These are phyloP conservation scores for Apodemus speciosus DNA, from an alignment of 2,113 vertebrate genomes.

Conservation along the genomic window DNA sequence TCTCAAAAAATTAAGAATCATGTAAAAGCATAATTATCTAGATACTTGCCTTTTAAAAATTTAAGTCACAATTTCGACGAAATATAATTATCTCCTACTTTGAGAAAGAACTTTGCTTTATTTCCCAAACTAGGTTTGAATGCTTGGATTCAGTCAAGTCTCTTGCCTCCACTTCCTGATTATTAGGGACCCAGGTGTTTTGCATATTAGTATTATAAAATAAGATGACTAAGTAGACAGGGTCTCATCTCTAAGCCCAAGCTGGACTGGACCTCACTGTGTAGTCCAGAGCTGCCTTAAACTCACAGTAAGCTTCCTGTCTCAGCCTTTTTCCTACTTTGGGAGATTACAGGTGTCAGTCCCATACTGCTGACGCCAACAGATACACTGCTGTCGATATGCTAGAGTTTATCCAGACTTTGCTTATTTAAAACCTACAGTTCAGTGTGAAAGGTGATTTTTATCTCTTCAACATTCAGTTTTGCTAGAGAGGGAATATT, in stretches of 20 bases:
- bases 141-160: not conserved
- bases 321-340: not conserved
- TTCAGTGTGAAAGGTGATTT: not conserved
- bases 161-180: not conserved
- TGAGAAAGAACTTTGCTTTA: not conserved
- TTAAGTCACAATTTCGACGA: not conserved
- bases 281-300: not conserved
- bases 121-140: not conserved
- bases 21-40: not conserved
- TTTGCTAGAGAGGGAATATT: constrained; percentile 11
- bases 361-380: too few species aligned
- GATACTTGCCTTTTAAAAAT: not conserved
- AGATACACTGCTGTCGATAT: not conserved
- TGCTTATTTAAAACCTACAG: not conserved
- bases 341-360: not conserved
- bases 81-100: not conserved
- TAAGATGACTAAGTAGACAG: not conserved
- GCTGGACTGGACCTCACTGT: not conserved
- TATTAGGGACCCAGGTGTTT: not conserved
- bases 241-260: not conserved
- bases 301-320: not conserved
- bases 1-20: not conserved
- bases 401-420: not conserved
- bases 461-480: not conserved
- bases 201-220: not conserved